A percentile compares a stretch with the other conserved stretches of the same genome.
Conservation (phyloP, 2,797 vertebrate genomes). For the Orientallactaga sibirica region DNA sequence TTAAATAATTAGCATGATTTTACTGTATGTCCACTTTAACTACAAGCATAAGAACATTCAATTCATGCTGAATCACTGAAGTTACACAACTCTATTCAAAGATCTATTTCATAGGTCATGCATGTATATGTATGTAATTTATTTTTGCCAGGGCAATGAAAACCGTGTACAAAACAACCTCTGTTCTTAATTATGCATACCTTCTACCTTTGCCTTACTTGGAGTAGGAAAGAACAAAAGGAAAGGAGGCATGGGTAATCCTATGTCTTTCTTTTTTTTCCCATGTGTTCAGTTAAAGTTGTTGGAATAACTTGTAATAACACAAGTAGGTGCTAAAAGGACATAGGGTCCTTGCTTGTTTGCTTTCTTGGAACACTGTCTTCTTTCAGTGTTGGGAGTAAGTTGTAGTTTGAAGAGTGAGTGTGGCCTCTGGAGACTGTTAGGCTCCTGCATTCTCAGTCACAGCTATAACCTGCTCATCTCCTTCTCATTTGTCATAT, state of each 20-base stretch:
- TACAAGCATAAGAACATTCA: not conserved
- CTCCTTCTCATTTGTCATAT: not conserved
- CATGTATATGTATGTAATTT: not conserved
- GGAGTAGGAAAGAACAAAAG: not conserved
- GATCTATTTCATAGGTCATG: not conserved
- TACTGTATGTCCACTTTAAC: constrained; percentile 21
- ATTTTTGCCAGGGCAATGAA: constrained; percentile 15
- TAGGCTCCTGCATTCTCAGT: not conserved
- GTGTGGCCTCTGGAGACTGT: not conserved
- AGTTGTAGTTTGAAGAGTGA: constrained; percentile 19
- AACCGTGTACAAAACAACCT: not conserved
- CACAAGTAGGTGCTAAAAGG: not conserved
- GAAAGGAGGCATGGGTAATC: not conserved
- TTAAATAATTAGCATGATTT: constrained; percentile 33
- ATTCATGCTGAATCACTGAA: not conserved
- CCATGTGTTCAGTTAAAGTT: not conserved
- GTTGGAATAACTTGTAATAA: not conserved
- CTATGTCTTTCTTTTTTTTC: not conserved
- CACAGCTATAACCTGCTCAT: too few species aligned
- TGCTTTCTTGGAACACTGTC: not conserved
- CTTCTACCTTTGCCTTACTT: not conserved
- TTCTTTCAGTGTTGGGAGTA: not conserved
- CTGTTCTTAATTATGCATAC: not conserved
- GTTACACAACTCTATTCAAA: not conserved
- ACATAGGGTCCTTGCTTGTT: not conserved